Percentiles rank a stretch among this genome's conserved stretches.
These are phyloP conservation scores for Azorinus chamasolen DNA, from an alignment of 2,888 invertebrate genomes.

Conservation along the genomic window DNA sequence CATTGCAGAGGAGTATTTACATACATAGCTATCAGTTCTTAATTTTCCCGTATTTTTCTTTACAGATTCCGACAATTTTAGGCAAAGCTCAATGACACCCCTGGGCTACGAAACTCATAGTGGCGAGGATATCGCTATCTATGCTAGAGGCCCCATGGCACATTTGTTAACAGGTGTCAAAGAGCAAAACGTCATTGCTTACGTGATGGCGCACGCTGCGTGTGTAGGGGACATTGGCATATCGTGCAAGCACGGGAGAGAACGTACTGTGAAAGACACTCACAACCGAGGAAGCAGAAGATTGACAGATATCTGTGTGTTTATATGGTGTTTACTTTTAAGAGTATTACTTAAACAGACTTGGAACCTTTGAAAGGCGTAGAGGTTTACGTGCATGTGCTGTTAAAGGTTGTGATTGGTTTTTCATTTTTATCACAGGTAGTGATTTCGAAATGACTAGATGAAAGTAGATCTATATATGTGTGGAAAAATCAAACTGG, in stretches of 20 bases:
- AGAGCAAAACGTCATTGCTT: constrained; percentile 95
- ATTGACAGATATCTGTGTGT: no score
- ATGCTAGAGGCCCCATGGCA: constrained; percentile 93
- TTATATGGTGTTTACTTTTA: no score
- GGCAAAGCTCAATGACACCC: constrained; percentile 61
- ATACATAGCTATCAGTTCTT: no score
- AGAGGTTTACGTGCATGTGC: no score
- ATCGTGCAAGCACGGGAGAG: constrained; percentile 24
- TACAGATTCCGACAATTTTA: constrained; percentile 57
- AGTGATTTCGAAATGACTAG: no score
- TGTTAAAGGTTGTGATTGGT: no score
- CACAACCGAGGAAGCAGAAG: neutral
- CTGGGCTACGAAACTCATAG: constrained; percentile 84
- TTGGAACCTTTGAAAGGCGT: no score
- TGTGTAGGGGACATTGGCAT: constrained; percentile 89
- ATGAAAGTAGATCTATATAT: no score
- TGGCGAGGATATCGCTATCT: constrained; percentile 93
- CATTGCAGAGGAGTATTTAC: no score
- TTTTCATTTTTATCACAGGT: no score
- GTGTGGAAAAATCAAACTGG: no score
- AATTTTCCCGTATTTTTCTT: constrained; percentile 2
- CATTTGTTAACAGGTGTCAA: constrained; percentile 94
- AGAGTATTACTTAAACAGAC: no score
- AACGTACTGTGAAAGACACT: neutral
- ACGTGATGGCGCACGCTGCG: constrained; percentile 93